Conservation (phyloP, 2,888 invertebrate species). For the Neocrepidodera transversa region DNA sequence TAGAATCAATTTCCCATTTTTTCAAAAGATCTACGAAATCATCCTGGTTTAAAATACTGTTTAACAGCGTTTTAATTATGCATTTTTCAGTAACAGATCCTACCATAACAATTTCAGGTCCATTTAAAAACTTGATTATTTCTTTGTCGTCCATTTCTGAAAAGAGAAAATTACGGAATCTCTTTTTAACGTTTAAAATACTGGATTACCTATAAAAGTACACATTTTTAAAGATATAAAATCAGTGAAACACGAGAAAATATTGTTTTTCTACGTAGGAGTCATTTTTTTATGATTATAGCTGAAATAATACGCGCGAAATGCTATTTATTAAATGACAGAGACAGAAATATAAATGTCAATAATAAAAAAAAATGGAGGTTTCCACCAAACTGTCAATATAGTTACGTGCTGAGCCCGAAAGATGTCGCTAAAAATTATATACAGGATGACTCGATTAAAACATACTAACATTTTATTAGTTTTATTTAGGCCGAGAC, state of each 20-base stretch:
- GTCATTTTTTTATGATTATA: neutral
- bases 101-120: neutral
- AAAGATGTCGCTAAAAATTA: no score
- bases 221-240: conserved; percentile 2
- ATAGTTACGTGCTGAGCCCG: no score
- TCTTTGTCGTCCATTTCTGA: conserved; percentile 21
- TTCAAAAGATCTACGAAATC: conserved; percentile 11
- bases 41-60: conserved; percentile 8
- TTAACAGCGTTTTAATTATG: neutral
- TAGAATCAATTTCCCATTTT: conserved; percentile 12
- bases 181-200: neutral
- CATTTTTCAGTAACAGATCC: neutral
- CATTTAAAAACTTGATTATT: conserved; percentile 3
- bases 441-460: no score
- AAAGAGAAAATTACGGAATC: neutral
- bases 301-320: neutral
- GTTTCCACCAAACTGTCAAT: no score
- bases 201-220: conserved; percentile 9
- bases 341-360: neutral
- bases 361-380: no score
- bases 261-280: neutral
- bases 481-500: no score
- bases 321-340: neutral
- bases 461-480: no score
- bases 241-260: neutral